Percentiles rank a stretch among this genome's conserved stretches.
These are phyloP conservation scores for Synergus umbraculus DNA, from an alignment of 2,888 invertebrate species.

Conservation along the genomic window DNA sequence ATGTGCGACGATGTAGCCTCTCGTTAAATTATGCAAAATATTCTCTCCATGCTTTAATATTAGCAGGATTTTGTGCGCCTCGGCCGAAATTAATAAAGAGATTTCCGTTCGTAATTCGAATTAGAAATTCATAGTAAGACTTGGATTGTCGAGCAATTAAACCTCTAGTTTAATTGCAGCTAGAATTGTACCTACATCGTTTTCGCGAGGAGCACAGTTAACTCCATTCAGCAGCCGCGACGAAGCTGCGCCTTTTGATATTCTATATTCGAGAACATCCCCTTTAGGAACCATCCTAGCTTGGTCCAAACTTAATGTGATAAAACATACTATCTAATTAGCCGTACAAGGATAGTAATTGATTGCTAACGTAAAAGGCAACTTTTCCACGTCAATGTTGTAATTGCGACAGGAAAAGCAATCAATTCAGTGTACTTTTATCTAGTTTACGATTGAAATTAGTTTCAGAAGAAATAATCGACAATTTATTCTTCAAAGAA, in stretches of 20 bases:
- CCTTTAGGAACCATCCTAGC: slow-evolving; percentile 12
- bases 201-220: slow-evolving; percentile 27
- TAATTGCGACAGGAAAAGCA: slow-evolving; percentile 9
- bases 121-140: slow-evolving; percentile 40
- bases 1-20: neutral
- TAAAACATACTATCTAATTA: slow-evolving; percentile 40
- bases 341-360: slow-evolving; percentile 27
- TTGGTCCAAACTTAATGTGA: slow-evolving; percentile 5
- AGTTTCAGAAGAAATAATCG: neutral
- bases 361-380: slow-evolving; percentile 21
- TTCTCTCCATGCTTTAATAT: slow-evolving; percentile 32
- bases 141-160: slow-evolving; percentile 41
- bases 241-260: slow-evolving; percentile 21
- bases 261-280: slow-evolving; percentile 34
- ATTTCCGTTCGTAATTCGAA: slow-evolving; percentile 39
- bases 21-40: slow-evolving; percentile 28
- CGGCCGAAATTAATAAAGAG: slow-evolving; percentile 38
- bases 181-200: slow-evolving; percentile 39
- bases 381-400: slow-evolving; percentile 24
- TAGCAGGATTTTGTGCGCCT: slow-evolving; percentile 25
- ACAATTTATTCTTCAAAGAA: neutral
- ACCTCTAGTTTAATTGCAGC: slow-evolving; percentile 40
- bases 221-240: slow-evolving; percentile 36
- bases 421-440: neutral
- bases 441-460: neutral